Base-by-base conservation (phyloP, 1,140 invertebrate genomes). In the Zaprionus davidi region DNA sequence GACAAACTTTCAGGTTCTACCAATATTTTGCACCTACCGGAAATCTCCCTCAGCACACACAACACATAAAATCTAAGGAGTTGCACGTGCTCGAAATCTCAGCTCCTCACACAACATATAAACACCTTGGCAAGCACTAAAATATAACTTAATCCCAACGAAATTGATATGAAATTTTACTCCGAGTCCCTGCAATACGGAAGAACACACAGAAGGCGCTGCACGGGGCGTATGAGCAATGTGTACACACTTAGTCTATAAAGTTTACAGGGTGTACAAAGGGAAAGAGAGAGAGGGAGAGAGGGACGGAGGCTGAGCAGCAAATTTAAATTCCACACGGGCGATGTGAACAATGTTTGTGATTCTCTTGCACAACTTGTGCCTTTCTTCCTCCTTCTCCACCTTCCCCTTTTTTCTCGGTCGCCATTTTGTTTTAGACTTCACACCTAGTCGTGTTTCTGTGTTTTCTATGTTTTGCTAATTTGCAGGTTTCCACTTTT, bases 141-240 rank as follows among this genome's bases (percentile, higher is more conserved):
- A 88, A 88, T 88, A 88, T 90, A 90, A 81, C 83, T 87, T 88
- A 87, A 87, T 87, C 83, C 83, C 65, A 72, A 81, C 68, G 80
- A 87, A 87, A 87, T 87, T 87, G 83, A 87, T 87, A 87, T 83
- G 84, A 83, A 83, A 87, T 81, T 88, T 81, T 75, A 85, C 75
- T 78, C 63, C 53, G 38, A 60, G 51, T 71, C 34, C 53, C 46
- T 59, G 34, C 49, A 15, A 41, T 71, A 31, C 67, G 70, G 12
- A 34, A 58, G 11, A 3, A 20, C 11, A 49, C 26, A 49, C 38
- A 22, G 24, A 26, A 57, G 5, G 46, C 20, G 44, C 31, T 17
- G 53, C 78, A 78, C 74, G 31, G 55, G 68, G 73, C 72, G 76
- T 69, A 83, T 83, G 81, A 73, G 81, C 41, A 74, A 82, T 74